phyloP scores from a whole-genome alignment of 1,140 invertebrate species.

The Aphelinus atriplicis region DNA sequence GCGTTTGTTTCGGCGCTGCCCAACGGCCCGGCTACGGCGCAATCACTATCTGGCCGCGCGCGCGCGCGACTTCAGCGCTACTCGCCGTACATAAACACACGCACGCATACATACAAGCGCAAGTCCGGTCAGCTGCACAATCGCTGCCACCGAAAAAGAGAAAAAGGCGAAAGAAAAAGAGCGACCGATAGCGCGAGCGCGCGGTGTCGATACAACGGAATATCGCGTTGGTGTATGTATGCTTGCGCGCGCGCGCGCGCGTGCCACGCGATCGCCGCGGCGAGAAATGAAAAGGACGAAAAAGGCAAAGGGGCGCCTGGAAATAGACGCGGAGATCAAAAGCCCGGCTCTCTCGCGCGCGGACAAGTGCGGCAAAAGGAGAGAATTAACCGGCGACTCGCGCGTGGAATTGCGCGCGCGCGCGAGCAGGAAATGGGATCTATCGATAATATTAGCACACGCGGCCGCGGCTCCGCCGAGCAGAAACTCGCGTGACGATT shows the following conservation, averaged over 20 bases:
- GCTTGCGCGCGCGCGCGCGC: too few species aligned
- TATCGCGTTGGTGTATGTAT: too few species aligned
- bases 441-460: constrained; percentile 39
- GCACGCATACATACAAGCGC: too few species aligned
- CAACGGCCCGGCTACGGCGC: too few species aligned
- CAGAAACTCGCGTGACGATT: constrained; percentile 39
- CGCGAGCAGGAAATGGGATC: constrained; percentile 34
- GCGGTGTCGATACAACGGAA: too few species aligned
- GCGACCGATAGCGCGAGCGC: too few species aligned
- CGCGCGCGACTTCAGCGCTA: too few species aligned
- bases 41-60: too few species aligned
- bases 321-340: too few species aligned
- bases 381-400: constrained; percentile 16
- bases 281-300: background rate
- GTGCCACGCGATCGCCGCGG: background rate
- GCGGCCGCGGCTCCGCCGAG: constrained; percentile 1
- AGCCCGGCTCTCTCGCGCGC: background rate
- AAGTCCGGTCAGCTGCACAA: background rate
- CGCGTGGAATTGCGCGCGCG: constrained; percentile 1
- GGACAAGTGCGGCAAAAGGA: constrained; percentile 10
- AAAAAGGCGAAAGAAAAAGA: too few species aligned
- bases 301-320: background rate
- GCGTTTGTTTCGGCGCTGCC: constrained; percentile 20
- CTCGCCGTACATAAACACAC: too few species aligned
- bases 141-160: background rate